Conservation (phyloP, 64 coral and sea anemone species). For the Pocillopora verrucosa region DNA sequence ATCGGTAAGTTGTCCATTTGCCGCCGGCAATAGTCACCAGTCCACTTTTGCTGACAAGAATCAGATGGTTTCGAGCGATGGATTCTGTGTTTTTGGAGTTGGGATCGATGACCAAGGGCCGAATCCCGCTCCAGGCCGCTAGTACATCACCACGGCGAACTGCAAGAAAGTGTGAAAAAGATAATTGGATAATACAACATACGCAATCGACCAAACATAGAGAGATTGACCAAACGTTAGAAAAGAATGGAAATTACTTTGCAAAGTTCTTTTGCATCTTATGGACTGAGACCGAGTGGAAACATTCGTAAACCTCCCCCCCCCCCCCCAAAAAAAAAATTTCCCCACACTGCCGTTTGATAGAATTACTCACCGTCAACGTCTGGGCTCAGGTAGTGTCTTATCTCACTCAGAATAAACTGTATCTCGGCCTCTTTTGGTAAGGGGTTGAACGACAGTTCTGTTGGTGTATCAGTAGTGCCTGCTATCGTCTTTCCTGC, state of each 20-base stretch:
- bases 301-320: background rate
- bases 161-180: constrained; percentile 4
- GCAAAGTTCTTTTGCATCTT: too few species aligned
- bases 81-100: constrained; percentile 93
- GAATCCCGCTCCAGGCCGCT: constrained; percentile 94
- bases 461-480: constrained; percentile 90
- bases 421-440: constrained; percentile 92
- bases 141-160: constrained; percentile 88
- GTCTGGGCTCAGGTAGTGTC: constrained; percentile 88
- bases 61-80: constrained; percentile 94
- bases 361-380: constrained; percentile 62
- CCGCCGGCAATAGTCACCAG: constrained; percentile 96
- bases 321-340: too few species aligned
- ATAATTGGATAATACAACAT: too few species aligned
- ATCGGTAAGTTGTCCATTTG: constrained; percentile 97
- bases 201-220: too few species aligned
- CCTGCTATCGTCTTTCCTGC: constrained; percentile 91
- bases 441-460: constrained; percentile 70
- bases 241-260: too few species aligned
- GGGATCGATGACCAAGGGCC: constrained; percentile 85
- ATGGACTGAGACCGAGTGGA: background rate
- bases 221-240: too few species aligned
- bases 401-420: constrained; percentile 96
- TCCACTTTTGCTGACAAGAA: constrained; percentile 81
- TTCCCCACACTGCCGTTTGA: background rate